Conservation (phyloP, 1,140 invertebrate species). For the Drosophila rhopaloa region DNA sequence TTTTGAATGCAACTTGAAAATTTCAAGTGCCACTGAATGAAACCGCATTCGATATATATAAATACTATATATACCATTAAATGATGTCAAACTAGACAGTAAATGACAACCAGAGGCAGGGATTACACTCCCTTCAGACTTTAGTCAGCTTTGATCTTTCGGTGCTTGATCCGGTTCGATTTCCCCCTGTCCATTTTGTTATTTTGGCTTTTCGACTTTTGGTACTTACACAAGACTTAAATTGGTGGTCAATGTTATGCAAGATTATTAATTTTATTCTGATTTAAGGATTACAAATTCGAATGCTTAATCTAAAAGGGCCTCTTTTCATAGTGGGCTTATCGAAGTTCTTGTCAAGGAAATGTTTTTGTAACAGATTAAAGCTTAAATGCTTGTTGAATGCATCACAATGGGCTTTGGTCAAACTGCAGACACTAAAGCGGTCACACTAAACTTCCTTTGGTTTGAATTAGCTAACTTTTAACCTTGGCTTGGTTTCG, state of each 20-base stretch:
- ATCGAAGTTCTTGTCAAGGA: too few relatives aligned
- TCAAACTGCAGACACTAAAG: not conserved
- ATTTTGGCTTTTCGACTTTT: not conserved
- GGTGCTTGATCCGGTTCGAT: not conserved
- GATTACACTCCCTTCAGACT: constrained; percentile 3
- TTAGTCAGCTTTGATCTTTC: constrained; percentile 7
- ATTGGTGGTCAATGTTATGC: too few relatives aligned
- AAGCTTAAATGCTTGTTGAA: too few relatives aligned
- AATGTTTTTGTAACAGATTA: too few relatives aligned
- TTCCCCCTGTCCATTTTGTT: constrained; percentile 3
- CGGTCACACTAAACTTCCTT: not conserved
- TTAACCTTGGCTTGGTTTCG: not conserved
- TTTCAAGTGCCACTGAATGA: constrained; percentile 27
- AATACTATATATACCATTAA: constrained; percentile 7
- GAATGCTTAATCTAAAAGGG: too few relatives aligned
- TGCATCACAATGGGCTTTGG: not conserved
- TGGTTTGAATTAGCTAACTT: not conserved
- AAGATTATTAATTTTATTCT: too few relatives aligned
- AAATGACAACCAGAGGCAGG: constrained; percentile 3
- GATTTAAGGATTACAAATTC: too few relatives aligned
- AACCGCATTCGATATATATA: constrained; percentile 4
- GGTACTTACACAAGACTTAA: not conserved
- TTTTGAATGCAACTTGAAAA: constrained; percentile 27
- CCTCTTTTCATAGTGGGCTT: too few relatives aligned
- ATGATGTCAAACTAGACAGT: constrained; percentile 19